Base-by-base conservation (phyloP, 2,113 vertebrate species). In the Tylochromis polylepis region DNA sequence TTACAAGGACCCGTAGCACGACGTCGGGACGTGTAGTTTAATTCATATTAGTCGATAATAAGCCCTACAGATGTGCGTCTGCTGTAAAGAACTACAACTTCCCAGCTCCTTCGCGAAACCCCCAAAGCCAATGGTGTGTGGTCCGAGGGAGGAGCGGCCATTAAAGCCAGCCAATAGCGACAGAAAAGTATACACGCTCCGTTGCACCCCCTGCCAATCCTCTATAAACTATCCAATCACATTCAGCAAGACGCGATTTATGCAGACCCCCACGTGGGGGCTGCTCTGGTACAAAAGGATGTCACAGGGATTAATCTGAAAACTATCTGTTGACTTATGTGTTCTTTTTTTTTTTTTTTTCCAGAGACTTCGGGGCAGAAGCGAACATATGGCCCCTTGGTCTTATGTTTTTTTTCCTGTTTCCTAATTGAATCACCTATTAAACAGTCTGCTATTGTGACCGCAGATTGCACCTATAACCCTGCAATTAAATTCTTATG, bases 11-110 rank as follows among this genome's bases (percentile, higher is more conserved):
- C 78, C 46, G 60, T 24, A 18, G 43, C 84, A 49, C 84, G 89
- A 87, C 87, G 90, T 91, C 57, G 93, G 94, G 94, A 95, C 91
- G 87, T 96, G 95, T 95, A 95, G 95, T 96, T 94, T 91, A 75
- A 87, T 91, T 91, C 84, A 62, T 27, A 86, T 84, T 78, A 85
- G 79, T 51, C 67, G 70, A 88, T 85, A 90, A 89, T 87, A 81
- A 93, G 87, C 86, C 41, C 67, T 70, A 88, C 90, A 92, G 92
- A 94, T 84, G 88, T 84, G 89, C 75, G 72, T 84, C 81, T 20
- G 38, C 67, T n/a, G 51, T 22, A 56, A 85, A 90, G 86, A 93
- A 96, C 95, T 96, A 96, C 95, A 95, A 93, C 88, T 93, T 94
- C 93, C 91, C 86, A 78, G 67, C 83, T 81, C 83, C 89, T 89